Conservation (phyloP, 2,888 invertebrate genomes). For the Sesia apiformis region DNA sequence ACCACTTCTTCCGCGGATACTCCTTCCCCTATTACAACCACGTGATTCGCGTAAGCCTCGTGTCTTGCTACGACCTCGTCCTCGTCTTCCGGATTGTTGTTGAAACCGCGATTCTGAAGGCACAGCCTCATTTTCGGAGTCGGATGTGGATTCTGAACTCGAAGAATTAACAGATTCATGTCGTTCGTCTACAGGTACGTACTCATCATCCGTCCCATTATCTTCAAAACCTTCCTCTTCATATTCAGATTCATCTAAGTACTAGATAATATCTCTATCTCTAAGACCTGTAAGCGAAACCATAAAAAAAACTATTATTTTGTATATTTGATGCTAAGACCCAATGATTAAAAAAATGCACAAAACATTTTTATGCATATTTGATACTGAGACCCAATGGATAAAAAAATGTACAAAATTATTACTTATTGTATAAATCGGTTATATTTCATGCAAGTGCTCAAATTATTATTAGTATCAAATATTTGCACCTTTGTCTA, state of each 20-base stretch:
- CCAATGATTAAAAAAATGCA: background rate
- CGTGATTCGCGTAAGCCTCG: background rate
- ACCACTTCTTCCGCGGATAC: constrained; percentile 1
- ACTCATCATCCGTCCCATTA: background rate
- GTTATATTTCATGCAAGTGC: background rate
- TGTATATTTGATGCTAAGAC: background rate
- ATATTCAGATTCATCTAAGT: background rate
- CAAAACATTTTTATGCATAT: background rate
- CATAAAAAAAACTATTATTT: background rate
- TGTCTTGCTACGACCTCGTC: background rate
- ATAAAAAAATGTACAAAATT: background rate
- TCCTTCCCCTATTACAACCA: constrained; percentile 1
- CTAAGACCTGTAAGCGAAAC: background rate
- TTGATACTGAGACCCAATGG: background rate
- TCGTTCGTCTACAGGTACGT: background rate
- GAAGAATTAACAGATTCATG: background rate
- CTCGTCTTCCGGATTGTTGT: background rate
- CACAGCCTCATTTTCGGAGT: background rate
- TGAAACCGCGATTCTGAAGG: background rate
- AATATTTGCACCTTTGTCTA: background rate
- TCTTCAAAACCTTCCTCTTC: constrained; percentile 1
- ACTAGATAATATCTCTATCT: background rate
- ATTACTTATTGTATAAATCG: background rate
- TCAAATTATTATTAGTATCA: constrained; percentile 1
- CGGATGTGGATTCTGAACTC: constrained; percentile 1